These are phyloP conservation scores for Zaprionus nigranus DNA, from an alignment of 1,140 invertebrate genomes.

Conservation along the genomic window DNA sequence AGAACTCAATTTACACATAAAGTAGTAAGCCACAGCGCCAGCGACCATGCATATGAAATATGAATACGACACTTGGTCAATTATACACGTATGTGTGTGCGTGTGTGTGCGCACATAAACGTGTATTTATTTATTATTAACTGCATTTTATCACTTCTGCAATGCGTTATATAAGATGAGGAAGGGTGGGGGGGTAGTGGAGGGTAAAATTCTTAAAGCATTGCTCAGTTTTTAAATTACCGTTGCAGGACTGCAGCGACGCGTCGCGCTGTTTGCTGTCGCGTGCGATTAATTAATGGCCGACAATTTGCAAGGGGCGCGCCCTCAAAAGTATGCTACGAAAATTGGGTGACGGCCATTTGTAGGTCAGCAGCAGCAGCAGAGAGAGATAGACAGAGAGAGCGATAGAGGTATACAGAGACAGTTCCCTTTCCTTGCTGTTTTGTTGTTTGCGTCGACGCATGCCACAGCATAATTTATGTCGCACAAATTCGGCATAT, in stretches of 20 bases:
- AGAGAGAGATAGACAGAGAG: background rate
- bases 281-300: constrained; percentile 75
- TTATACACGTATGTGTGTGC: background rate
- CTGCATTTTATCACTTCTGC: constrained; percentile 30
- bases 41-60: constrained; percentile 39
- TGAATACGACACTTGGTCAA: constrained; percentile 48
- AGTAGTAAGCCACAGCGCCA: constrained; percentile 24
- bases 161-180: background rate
- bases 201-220: constrained; percentile 54
- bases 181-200: background rate
- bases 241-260: constrained; percentile 14
- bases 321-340: constrained; percentile 64
- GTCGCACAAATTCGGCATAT: constrained; percentile 41
- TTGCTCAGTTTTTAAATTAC: constrained; percentile 51
- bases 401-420: background rate
- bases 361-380: constrained; percentile 63
- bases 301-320: constrained; percentile 60
- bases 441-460: constrained; percentile 53
- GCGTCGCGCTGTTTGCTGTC: constrained; percentile 13
- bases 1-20: constrained; percentile 28
- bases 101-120: background rate
- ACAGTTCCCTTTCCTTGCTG: constrained; percentile 13
- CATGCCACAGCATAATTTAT: constrained; percentile 76
- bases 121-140: constrained; percentile 44
- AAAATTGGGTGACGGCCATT: constrained; percentile 49